phyloP scores from a whole-genome alignment of 1,140 invertebrate species.

The Asbolus verrucosus region DNA sequence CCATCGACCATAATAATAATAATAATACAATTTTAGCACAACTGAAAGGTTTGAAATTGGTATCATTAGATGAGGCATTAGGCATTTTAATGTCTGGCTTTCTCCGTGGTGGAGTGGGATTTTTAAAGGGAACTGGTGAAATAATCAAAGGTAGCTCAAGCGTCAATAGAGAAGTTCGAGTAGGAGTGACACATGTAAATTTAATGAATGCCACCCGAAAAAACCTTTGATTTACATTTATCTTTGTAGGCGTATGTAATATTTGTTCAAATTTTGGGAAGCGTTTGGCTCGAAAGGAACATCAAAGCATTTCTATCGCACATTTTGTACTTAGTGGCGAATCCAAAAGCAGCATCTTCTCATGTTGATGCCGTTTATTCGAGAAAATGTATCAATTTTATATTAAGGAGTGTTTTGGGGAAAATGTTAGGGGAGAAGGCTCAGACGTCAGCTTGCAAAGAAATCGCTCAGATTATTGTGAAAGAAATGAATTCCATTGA shows the following conservation, averaged over 20 bases:
- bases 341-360: slow-evolving; percentile 92
- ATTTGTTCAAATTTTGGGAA: slow-evolving; percentile 93
- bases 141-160: slow-evolving; percentile 95
- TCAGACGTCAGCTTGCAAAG: slow-evolving; percentile 94
- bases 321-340: slow-evolving; percentile 91
- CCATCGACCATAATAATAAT: slow-evolving; percentile 5
- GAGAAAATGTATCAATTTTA: slow-evolving; percentile 96
- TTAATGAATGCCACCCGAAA: too few relatives aligned
- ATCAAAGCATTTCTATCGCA: slow-evolving; percentile 87
- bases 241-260: slow-evolving; percentile 90
- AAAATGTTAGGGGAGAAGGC: slow-evolving; percentile 96
- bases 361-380: slow-evolving; percentile 99
- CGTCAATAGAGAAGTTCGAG: slow-evolving; percentile 94
- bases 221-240: slow-evolving; percentile 10
- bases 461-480: slow-evolving; percentile 90
- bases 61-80: slow-evolving; percentile 93
- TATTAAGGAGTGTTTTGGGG: slow-evolving; percentile 90
- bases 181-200: slow-evolving; percentile 93
- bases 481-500: slow-evolving; percentile 97
- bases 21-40: slow-evolving; percentile 66
- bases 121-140: slow-evolving; percentile 94
- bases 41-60: slow-evolving; percentile 67
- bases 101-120: slow-evolving; percentile 92
- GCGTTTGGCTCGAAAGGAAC: slow-evolving; percentile 94
- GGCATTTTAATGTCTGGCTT: slow-evolving; percentile 95